Base-by-base conservation (phyloP, 2,113 vertebrate species). In the Terrapene triunguis region DNA sequence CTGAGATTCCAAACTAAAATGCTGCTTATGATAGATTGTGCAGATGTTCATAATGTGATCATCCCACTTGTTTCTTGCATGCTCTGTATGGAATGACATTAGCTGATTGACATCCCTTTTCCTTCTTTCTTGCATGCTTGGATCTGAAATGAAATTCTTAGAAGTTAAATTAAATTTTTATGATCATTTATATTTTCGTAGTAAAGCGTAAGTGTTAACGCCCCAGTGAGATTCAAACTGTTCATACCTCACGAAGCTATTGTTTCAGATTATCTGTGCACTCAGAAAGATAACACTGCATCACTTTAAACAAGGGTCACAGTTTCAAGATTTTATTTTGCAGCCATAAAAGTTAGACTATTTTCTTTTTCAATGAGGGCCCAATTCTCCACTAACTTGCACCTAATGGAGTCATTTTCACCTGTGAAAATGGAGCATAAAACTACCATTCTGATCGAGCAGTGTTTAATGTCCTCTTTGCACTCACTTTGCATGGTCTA, bases 401-500 rank as follows among this genome's bases (percentile, higher is more conserved):
- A 82, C 11, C 55, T 8, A 74, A 42, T 59, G 54, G 8, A 35
- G 6, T 0, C 51, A 82, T 92, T 80, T 69, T 65, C 42, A n/a
- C 47, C 38, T 48, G 7, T 17, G 42, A 53, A 89, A 94, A 57
- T 32, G 8, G 19, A 38, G 65, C n/a, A 38, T 72, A 89, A 62
- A 97, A 95, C 57, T 72, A 8, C 78, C 86, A 0, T 90, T 96
- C 96, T 93, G 72, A 92, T 91, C 85, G 88, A 83, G 87, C 81
- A 82, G 90, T 65, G 83, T 94, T 94, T 94, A 87, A 76, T 85
- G 92, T 72, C 74, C 85, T 93, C 81, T 95, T 81, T 93, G 65
- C 84, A 79, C 92, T 89, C 21, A 38, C 87, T 96, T 92, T 94
- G 69, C 79, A 76, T 92, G 74, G 82, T 96, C 54, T 90, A 88